Conservation (phyloP, 2,888 invertebrate genomes). For the Morinoia aosen region DNA sequence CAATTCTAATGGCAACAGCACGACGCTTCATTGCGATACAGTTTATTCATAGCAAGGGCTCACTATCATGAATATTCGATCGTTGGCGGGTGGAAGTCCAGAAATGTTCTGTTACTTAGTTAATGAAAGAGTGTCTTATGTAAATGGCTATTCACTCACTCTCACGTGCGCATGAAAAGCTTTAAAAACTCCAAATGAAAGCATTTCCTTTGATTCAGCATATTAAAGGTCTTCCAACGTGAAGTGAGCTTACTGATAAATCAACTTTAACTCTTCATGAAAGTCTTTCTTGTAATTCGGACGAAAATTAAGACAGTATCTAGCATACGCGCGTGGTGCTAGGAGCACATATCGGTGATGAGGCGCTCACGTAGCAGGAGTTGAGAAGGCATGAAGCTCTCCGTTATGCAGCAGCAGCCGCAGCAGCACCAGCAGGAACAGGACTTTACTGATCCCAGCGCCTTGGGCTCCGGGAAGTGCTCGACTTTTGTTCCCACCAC, state of each 20-base stretch:
- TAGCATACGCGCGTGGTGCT: background rate
- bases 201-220: background rate
- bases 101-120: background rate
- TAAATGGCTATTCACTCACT: background rate
- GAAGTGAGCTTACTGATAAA: no score
- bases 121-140: background rate
- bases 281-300: background rate
- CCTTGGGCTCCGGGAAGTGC: constrained; percentile 15
- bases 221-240: no score
- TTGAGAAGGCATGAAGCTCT: background rate
- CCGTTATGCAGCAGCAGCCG: background rate
- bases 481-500: background rate
- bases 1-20: background rate
- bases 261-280: background rate
- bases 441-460: background rate
- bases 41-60: background rate
- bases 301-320: background rate
- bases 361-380: background rate
- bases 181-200: background rate
- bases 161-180: background rate
- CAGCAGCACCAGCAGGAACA: constrained; percentile 20
- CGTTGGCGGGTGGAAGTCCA: no score
- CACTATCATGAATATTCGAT: no score
- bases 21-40: background rate
- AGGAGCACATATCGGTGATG: no score